These are phyloP conservation scores for Aphis gossypii DNA, from an alignment of 1,140 invertebrate genomes.

Conservation along the genomic window DNA sequence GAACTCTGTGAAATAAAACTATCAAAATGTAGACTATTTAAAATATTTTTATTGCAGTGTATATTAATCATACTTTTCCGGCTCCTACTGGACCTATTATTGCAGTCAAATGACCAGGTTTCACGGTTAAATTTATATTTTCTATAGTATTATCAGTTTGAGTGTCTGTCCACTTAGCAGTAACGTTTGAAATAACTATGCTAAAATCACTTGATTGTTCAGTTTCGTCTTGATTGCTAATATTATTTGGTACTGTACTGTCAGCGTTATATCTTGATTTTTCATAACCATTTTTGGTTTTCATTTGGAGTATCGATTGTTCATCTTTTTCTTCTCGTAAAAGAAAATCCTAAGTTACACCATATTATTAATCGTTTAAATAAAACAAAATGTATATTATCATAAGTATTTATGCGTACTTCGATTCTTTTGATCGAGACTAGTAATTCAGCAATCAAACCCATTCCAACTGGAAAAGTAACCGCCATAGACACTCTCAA, in stretches of 20 bases:
- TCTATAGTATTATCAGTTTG: constrained; percentile 70
- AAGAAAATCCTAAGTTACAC: background rate
- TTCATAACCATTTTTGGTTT: background rate
- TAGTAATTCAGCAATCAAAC: constrained; percentile 68
- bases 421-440: constrained; percentile 74
- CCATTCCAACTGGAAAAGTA: constrained; percentile 75
- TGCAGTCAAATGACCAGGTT: constrained; percentile 73
- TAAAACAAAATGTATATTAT: background rate
- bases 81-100: constrained; percentile 84
- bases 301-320: background rate
- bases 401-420: constrained; percentile 58
- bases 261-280: too few species aligned
- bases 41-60: background rate
- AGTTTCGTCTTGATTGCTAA: too few species aligned
- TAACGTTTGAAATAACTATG: constrained; percentile 68
- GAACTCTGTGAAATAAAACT: constrained; percentile 65
- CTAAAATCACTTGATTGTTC: background rate
- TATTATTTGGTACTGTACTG: background rate
- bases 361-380: background rate
- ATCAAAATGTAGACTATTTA: background rate
- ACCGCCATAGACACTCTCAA: constrained; percentile 76
- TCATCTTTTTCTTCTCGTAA: background rate
- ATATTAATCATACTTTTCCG: constrained; percentile 72
- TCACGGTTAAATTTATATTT: constrained; percentile 72
- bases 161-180: constrained; percentile 70